Conservation (phyloP, 1,140 invertebrate genomes). For the Rhopalosiphum padi region DNA sequence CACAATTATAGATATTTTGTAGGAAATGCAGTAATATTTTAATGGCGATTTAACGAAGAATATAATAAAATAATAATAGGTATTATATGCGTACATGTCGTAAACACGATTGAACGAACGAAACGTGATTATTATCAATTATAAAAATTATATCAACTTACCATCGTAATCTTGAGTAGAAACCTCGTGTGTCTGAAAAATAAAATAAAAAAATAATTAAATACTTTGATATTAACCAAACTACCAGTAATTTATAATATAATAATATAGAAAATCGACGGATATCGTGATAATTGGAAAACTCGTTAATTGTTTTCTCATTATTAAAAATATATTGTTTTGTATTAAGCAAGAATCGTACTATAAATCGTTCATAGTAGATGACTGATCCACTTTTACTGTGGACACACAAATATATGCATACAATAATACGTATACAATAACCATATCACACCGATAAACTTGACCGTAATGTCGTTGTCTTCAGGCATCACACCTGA, state of each 20-base stretch:
- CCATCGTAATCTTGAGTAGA: conserved; percentile 59
- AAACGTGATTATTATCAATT: background rate
- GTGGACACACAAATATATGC: background rate
- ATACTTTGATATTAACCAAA: background rate
- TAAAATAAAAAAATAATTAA: conserved; percentile 22
- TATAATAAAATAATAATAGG: background rate
- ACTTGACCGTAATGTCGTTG: conserved; percentile 31
- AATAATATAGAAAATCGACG: background rate
- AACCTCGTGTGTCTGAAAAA: conserved; percentile 54
- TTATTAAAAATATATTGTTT: background rate
- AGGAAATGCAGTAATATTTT: background rate
- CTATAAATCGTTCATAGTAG: background rate
- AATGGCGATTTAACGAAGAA: background rate
- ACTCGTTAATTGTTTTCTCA: background rate
- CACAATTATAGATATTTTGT: too few species aligned
- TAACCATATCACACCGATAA: conserved; percentile 1
- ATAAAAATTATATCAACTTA: conserved; percentile 22
- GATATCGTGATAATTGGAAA: background rate
- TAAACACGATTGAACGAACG: background rate
- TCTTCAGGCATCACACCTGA: conserved; percentile 37
- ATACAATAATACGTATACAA: background rate
- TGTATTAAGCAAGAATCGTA: background rate
- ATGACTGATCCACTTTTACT: conserved; percentile 42
- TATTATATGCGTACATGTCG: background rate
- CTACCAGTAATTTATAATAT: background rate